Conservation (phyloP, 2,113 vertebrate species). For the Dromiciops gliroides region DNA sequence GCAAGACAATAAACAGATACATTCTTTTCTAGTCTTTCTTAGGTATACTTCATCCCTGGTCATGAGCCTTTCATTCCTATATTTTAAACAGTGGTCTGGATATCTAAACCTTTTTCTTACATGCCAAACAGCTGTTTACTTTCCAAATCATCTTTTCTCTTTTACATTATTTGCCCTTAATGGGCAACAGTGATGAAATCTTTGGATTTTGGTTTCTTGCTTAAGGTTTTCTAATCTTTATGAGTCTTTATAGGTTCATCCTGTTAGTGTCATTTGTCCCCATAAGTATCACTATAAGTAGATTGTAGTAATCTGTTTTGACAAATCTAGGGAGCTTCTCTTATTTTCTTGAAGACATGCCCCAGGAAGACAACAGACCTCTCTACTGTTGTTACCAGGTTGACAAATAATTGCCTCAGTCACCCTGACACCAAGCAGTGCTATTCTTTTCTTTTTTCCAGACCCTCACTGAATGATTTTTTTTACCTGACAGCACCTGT, state of each 20-base stretch:
- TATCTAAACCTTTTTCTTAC: background rate
- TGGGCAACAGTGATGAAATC: background rate
- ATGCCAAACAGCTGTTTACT: background rate
- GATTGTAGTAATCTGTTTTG: background rate
- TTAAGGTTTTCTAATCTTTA: background rate
- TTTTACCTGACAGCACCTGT: background rate
- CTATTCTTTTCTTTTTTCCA: background rate
- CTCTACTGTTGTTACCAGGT: background rate
- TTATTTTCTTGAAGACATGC: background rate
- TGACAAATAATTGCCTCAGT: background rate
- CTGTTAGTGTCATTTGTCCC: background rate
- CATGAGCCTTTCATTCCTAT: background rate
- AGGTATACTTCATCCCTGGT: background rate
- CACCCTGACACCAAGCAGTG: background rate
- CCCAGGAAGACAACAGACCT: background rate
- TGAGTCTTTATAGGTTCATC: background rate
- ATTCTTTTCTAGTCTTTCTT: background rate
- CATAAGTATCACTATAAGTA: background rate
- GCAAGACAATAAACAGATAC: background rate
- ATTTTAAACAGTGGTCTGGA: background rate
- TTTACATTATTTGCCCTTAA: background rate
- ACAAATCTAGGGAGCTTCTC: background rate
- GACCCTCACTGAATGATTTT: background rate
- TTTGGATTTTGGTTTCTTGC: background rate
- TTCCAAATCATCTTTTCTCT: background rate